These are phyloP conservation scores for Coptodon rendalli DNA, from an alignment of 2,113 vertebrate genomes.

Conservation along the genomic window DNA sequence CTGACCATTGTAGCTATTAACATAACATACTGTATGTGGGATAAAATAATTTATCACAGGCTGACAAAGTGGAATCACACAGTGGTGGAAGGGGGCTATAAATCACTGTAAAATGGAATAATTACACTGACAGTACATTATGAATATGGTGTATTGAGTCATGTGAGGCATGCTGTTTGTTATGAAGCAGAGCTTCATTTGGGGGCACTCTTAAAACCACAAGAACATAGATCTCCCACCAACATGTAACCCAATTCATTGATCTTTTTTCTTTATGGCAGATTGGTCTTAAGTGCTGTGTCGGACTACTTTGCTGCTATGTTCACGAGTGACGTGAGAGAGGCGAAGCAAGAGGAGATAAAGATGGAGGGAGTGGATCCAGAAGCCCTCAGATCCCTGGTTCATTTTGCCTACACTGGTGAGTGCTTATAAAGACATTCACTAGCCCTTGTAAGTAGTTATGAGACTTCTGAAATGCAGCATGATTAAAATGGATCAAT, in stretches of 20 bases:
- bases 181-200: neutral
- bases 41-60: constrained; percentile 9
- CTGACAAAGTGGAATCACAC: neutral
- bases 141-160: neutral
- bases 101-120: neutral
- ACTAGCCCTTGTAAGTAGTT: constrained; percentile 22
- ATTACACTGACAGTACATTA: neutral
- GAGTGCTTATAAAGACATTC: constrained; percentile 61
- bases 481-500: constrained; percentile 51
- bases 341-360: constrained; percentile 94
- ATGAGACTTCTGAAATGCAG: constrained; percentile 21
- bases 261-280: constrained; percentile 53
- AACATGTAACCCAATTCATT: neutral
- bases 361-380: constrained; percentile 97
- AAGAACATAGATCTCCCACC: neutral
- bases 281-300: constrained; percentile 89
- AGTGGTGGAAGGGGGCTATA: neutral
- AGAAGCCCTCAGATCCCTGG: constrained; percentile 85
- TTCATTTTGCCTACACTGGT: constrained; percentile 96
- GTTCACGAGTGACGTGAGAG: constrained; percentile 93
- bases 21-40: neutral
- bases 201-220: neutral
- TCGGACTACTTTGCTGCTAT: constrained; percentile 98
- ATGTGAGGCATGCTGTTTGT: neutral
- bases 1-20: neutral